A percentile compares a stretch with the other conserved stretches of the same genome.
Evolutionary conservation across 2,888 invertebrate species (phyloP).

Genomic region (Megastigmus dorsalis): DNA sequence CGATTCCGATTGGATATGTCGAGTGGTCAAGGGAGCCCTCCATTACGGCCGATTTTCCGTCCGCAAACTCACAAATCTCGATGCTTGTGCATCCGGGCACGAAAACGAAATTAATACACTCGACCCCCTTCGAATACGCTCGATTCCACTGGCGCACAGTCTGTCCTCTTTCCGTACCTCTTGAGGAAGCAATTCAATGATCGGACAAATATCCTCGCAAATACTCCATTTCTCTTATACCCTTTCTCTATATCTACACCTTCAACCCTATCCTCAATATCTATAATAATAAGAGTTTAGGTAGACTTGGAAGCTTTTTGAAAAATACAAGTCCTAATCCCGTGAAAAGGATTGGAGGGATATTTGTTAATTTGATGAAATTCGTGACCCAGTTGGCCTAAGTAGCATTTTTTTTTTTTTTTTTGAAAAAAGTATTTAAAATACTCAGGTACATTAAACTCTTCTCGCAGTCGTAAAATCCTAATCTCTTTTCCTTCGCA

Average conservation of each 20-base stretch:
- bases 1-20: not conserved
- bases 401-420: too few species aligned
- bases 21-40: not conserved
- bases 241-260: not conserved
- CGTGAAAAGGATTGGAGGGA: too few species aligned
- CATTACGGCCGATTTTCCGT: not conserved
- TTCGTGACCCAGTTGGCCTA: too few species aligned
- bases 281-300: too few species aligned
- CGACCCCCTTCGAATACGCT: slow-evolving; percentile 6
- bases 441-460: too few species aligned
- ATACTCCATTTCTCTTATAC: not conserved
- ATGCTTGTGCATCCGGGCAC: not conserved
- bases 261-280: too few species aligned
- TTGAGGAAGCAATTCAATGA: not conserved
- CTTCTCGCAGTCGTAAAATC: too few species aligned
- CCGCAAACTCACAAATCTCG: slow-evolving; percentile 7
- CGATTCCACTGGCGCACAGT: not conserved
- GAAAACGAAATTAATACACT: slow-evolving; percentile 30
- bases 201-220: slow-evolving; percentile 9
- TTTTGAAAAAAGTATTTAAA: too few species aligned
- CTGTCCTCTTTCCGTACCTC: not conserved
- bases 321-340: too few species aligned
- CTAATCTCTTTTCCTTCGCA: too few species aligned
- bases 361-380: too few species aligned
- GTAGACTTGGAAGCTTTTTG: too few species aligned